Percentiles rank a stretch among this genome's conserved stretches.
These are phyloP conservation scores for Vannuccia rotundouncinata DNA, from an alignment of 2,888 invertebrate species.

Conservation along the genomic window DNA sequence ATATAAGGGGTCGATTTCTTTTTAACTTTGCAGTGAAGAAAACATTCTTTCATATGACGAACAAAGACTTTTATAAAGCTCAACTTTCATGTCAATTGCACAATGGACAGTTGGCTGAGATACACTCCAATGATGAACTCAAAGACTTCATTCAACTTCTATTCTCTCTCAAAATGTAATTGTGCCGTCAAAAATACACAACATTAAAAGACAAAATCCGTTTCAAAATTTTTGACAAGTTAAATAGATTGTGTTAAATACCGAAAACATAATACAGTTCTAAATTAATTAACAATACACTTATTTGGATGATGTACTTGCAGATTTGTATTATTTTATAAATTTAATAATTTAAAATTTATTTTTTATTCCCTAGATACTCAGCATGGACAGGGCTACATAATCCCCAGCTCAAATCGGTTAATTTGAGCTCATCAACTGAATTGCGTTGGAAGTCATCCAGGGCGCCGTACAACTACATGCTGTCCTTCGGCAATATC, in stretches of 20 bases:
- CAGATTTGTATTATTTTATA: too few species aligned
- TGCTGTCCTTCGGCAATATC: not conserved
- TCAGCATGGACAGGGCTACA: not conserved
- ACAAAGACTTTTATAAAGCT: not conserved
- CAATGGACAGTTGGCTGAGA: not conserved
- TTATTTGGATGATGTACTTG: too few species aligned
- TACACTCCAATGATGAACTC: not conserved
- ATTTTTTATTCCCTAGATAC: too few species aligned
- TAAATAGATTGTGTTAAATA: too few species aligned
- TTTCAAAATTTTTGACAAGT: too few species aligned
- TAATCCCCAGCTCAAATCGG: not conserved
- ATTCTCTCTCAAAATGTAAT: not conserved
- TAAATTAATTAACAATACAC: too few species aligned
- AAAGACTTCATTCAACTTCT: not conserved
- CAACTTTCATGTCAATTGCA: not conserved
- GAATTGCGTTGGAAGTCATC: not conserved
- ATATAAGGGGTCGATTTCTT: too few species aligned
- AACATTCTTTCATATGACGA: not conserved
- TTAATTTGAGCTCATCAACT: not conserved
- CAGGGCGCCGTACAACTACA: not conserved
- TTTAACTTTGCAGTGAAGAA: not conserved
- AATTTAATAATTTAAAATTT: too few species aligned
- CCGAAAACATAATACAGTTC: too few species aligned
- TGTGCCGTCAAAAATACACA: too few species aligned
- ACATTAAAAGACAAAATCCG: too few species aligned